Conservation (phyloP, 2,113 vertebrate genomes). For the Dicerorhinus sumatrensis region DNA sequence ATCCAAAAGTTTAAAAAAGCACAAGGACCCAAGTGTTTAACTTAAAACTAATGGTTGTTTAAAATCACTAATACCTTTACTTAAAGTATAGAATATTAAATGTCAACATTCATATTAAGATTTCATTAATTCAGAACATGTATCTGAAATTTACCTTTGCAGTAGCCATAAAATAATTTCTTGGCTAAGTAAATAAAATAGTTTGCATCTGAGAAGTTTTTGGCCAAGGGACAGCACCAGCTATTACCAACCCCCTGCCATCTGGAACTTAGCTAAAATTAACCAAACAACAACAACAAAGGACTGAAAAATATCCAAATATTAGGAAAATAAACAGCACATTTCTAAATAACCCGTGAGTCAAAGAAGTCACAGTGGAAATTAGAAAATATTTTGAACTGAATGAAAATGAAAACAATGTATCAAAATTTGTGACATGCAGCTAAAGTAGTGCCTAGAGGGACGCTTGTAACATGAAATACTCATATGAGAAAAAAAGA, state of each 20-base stretch:
- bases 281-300: conserved; percentile 35
- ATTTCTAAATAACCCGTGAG: background rate
- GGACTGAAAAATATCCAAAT: background rate
- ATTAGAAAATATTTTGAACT: conserved; percentile 5
- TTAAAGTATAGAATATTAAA: background rate
- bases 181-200: background rate
- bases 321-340: background rate
- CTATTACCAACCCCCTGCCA: background rate
- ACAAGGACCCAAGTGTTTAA: background rate
- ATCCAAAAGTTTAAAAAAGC: background rate
- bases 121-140: background rate
- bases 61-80: background rate
- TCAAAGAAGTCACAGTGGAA: background rate
- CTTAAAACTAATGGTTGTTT: background rate
- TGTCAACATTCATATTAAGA: background rate
- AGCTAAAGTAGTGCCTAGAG: background rate
- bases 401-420: background rate
- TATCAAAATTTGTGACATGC: background rate
- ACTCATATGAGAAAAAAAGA: background rate
- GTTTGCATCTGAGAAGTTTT: background rate
- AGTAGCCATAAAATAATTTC: background rate
- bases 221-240: background rate
- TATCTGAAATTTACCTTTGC: background rate
- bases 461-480: background rate
- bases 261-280: background rate